Base-by-base conservation (phyloP, 1,140 invertebrate genomes). In the Tetramorium simillimum region DNA sequence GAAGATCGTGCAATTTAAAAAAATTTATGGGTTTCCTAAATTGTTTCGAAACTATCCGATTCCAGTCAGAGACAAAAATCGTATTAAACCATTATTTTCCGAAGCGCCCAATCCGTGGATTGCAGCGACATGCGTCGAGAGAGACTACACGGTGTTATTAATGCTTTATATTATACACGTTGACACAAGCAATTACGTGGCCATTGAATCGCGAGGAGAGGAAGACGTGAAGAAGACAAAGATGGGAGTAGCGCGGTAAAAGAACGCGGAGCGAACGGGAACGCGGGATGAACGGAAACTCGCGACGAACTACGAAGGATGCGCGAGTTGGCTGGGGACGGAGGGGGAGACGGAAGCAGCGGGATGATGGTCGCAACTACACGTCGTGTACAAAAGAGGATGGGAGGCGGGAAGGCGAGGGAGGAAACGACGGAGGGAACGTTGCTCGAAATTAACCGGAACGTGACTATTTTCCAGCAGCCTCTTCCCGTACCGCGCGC, bases 131-230 rank as follows among this genome's bases (percentile, higher is more conserved):
- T 18, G 3, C 12, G 21, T n/a, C 9, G 28, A 56, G 21, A 70
- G 2, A 9, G 43, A 37, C 6, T 37, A 12, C 12, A 12, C 2
- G 12, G 1, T 24, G 33, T 28, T 51, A 43, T 43, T 70, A 12
- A 63, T 37, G 14, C 12, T 80, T 18, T 70, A 81, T 63, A 82
- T 65, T 46, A 85, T 16, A 70, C 85, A 62, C 78, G 70, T 85
- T 77, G 72, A 92, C 89, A 86, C 93, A 94, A 93, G 92, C 93
- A 94, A 95, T 94, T 94, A 94, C 90, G 91, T 92, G 92, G 91
- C 92, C 90, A 93, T 93, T 94, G 92, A 94, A 93, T 92, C 89
- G 90, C 90, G 90, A 70, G 63, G 62, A 89, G 65, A 87, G 60
- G 67, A n/a, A 73, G 60, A 78, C 65, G 76, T 53, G 80, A 80